These are phyloP conservation scores for Lepidurus packardi DNA, from an alignment of 1,140 invertebrate genomes.

Conservation along the genomic window DNA sequence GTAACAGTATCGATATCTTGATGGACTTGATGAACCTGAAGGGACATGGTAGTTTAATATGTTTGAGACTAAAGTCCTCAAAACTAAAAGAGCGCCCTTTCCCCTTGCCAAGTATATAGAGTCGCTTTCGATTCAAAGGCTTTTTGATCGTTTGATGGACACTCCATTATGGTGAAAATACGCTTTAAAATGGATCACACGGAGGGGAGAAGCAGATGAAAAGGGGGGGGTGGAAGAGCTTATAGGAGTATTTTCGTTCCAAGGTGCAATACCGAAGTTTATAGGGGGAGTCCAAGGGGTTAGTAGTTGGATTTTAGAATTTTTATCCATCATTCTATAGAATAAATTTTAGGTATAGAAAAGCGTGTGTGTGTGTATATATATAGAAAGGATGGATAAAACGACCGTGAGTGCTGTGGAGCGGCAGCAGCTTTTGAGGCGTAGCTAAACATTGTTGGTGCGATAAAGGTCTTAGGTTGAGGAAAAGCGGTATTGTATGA, in stretches of 20 bases:
- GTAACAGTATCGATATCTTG: no score
- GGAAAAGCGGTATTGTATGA: conserved; percentile 4
- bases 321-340: background rate
- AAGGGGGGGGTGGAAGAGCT: background rate
- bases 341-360: background rate
- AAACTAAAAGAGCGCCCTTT: background rate
- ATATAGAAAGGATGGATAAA: background rate
- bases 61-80: no score
- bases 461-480: conserved; percentile 16
- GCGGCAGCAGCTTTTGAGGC: background rate
- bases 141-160: conserved; percentile 13
- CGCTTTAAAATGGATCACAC: background rate
- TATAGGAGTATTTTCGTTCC: background rate
- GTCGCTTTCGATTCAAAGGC: background rate
- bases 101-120: background rate
- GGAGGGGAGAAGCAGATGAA: background rate
- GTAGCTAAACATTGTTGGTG: background rate
- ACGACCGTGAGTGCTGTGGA: background rate
- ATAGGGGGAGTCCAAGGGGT: background rate
- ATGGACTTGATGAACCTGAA: no score
- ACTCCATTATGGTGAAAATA: conserved; percentile 11
- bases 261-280: background rate
- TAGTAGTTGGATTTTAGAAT: background rate
- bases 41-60: no score
- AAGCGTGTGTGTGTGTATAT: background rate